These are phyloP conservation scores for Ondatra zibethicus DNA, from an alignment of 2,113 vertebrate species.

Conservation along the genomic window DNA sequence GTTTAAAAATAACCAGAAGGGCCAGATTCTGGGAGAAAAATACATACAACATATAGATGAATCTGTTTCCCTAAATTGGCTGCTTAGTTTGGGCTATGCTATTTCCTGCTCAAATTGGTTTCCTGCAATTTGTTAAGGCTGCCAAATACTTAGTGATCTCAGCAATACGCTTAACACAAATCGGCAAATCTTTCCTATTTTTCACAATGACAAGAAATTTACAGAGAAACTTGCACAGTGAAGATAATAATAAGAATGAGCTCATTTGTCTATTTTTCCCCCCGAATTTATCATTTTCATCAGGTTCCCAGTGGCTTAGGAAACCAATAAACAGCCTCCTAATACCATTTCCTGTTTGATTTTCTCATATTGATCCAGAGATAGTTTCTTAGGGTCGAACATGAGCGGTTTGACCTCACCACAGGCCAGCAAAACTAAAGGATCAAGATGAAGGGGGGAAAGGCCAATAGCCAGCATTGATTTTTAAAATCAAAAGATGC, in stretches of 20 bases:
- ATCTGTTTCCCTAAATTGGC: slow-evolving; percentile 72
- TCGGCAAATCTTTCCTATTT: slow-evolving; percentile 67
- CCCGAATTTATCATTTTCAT: slow-evolving; percentile 62
- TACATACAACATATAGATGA: slow-evolving; percentile 60
- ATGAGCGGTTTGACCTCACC: slow-evolving; percentile 1
- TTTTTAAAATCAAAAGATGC: slow-evolving; percentile 61
- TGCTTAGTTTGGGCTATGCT: slow-evolving; percentile 63
- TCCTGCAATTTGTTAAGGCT: slow-evolving; percentile 73
- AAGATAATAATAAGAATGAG: slow-evolving; percentile 58
- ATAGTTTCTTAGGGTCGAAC: slow-evolving; percentile 44
- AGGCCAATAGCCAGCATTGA: slow-evolving; percentile 43
- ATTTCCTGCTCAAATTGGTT: slow-evolving; percentile 74
- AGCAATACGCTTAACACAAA: slow-evolving; percentile 63
- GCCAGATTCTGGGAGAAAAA: slow-evolving; percentile 56
- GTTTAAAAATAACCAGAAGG: slow-evolving; percentile 69
- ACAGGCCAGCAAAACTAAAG: slow-evolving; percentile 56
- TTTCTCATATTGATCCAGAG: slow-evolving; percentile 39
- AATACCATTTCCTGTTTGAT: slow-evolving; percentile 44
- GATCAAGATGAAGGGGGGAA: neutral
- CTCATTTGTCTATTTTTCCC: slow-evolving; percentile 47
- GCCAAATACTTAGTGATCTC: slow-evolving; percentile 76
- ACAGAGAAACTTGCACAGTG: slow-evolving; percentile 55
- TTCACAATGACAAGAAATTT: slow-evolving; percentile 69
- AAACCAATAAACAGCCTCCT: slow-evolving; percentile 45
- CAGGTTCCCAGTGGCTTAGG: slow-evolving; percentile 6